Conservation (phyloP, 2,888 invertebrate genomes). For the Drosophila prostipennis region DNA sequence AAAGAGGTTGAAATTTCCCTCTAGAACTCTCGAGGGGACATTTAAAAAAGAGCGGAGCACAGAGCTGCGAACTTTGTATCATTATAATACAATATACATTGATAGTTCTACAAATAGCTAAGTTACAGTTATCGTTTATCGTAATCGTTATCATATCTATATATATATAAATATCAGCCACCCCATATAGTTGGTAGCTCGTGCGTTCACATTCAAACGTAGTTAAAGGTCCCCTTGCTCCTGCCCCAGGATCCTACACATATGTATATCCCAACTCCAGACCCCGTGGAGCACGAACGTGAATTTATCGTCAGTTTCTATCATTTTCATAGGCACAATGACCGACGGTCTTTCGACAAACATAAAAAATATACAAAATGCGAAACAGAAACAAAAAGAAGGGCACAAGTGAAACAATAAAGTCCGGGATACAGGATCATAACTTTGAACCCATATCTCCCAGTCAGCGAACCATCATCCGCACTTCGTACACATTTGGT, state of each 20-base stretch:
- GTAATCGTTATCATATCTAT: conserved; percentile 46
- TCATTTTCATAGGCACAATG: conserved; percentile 66
- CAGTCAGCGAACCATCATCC: not conserved
- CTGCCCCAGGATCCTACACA: not conserved
- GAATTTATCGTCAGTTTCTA: conserved; percentile 63
- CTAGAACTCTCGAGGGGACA: not conserved
- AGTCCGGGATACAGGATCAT: not conserved
- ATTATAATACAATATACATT: conserved; percentile 46
- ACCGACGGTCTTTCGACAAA: conserved; percentile 59
- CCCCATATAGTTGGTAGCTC: conserved; percentile 20
- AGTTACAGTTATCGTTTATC: conserved; percentile 46
- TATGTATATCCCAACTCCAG: not conserved
- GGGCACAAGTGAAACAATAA: conserved; percentile 1
- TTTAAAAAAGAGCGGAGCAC: conserved; percentile 4
- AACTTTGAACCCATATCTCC: not conserved
- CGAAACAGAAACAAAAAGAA: not conserved
- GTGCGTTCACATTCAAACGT: conserved; percentile 24
- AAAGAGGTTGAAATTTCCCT: not conserved
- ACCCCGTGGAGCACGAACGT: conserved; percentile 1
- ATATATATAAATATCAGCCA: conserved; percentile 49
- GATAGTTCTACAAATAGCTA: conserved; percentile 53
- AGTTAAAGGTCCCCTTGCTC: conserved; percentile 2
- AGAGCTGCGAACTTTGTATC: conserved; percentile 26
- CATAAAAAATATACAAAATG: conserved; percentile 5
- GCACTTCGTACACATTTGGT: not conserved